These are phyloP conservation scores for Sebastes ruberrimus DNA, from an alignment of 2,797 vertebrate species.

Conservation along the genomic window DNA sequence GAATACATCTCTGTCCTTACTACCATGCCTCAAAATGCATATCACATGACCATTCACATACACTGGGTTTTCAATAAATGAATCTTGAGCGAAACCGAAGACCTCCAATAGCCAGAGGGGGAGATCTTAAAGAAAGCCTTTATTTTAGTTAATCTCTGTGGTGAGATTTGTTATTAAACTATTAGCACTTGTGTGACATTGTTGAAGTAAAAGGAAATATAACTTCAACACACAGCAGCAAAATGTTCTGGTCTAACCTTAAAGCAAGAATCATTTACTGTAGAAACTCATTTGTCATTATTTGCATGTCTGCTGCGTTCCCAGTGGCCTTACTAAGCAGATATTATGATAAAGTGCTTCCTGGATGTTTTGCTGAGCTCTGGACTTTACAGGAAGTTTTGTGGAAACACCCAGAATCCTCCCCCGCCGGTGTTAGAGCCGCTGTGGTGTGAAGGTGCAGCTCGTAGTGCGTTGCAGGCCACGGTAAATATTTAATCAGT, in stretches of 20 bases:
- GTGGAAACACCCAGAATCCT: constrained; percentile 45
- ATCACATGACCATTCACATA: too few species aligned
- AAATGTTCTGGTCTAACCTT: background rate
- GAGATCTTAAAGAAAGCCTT: background rate
- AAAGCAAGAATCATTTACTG: constrained; percentile 7
- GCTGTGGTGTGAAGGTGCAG: constrained; percentile 7
- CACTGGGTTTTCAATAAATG: background rate
- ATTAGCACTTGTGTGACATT: background rate
- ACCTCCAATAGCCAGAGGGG: background rate
- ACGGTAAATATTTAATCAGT: constrained; percentile 65
- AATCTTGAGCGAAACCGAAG: background rate
- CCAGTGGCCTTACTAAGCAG: constrained; percentile 58
- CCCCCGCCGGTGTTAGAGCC: background rate
- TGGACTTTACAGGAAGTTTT: constrained; percentile 43
- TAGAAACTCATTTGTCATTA: constrained; percentile 49
- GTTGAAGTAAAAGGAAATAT: background rate
- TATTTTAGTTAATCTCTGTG: background rate
- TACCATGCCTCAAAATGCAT: too few species aligned
- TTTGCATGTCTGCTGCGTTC: constrained; percentile 48
- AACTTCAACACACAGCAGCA: background rate
- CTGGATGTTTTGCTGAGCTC: constrained; percentile 58
- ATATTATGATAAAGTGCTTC: constrained; percentile 66
- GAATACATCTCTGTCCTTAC: too few species aligned
- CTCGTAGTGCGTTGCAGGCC: constrained; percentile 4
- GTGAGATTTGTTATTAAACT: background rate